Evolutionary conservation across 2,888 invertebrate genomes (phyloP).

Genomic region (Eilema depressum): DNA sequence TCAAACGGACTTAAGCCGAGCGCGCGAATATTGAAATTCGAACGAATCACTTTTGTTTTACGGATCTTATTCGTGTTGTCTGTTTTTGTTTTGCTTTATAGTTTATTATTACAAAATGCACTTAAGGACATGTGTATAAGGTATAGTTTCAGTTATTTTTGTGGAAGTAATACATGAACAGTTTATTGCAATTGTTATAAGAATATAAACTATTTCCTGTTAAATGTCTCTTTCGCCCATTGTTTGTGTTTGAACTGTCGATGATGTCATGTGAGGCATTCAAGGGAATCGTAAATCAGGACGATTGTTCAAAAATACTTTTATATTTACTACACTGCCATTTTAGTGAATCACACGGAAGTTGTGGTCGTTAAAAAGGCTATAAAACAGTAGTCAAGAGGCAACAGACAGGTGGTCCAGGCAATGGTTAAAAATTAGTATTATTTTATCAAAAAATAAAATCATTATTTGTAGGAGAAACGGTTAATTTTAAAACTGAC

Average conservation of each 20-base stretch:
- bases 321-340: conserved; percentile 22
- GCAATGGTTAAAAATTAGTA: not conserved
- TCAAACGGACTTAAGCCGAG: conserved; percentile 72
- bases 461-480: not conserved
- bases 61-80: conserved; percentile 64
- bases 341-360: conserved; percentile 42
- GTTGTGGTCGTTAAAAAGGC: conserved; percentile 14
- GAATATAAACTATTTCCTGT: conserved; percentile 85
- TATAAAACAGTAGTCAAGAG: not conserved
- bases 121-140: conserved; percentile 40
- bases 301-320: conserved; percentile 43
- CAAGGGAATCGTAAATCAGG: conserved; percentile 59
- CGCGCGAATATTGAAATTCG: conserved; percentile 73
- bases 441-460: not conserved
- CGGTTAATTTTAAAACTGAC: too few species aligned
- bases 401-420: too few species aligned
- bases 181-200: conserved; percentile 79
- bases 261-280: conserved; percentile 75
- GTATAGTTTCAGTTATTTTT: conserved; percentile 45
- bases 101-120: conserved; percentile 41
- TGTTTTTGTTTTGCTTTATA: conserved; percentile 32
- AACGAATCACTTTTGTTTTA: conserved; percentile 73
- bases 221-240: conserved; percentile 76
- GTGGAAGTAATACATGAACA: conserved; percentile 53
- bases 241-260: conserved; percentile 71